These are phyloP conservation scores for Amitus sp. DNA, from an alignment of 2,888 invertebrate species.

Conservation along the genomic window DNA sequence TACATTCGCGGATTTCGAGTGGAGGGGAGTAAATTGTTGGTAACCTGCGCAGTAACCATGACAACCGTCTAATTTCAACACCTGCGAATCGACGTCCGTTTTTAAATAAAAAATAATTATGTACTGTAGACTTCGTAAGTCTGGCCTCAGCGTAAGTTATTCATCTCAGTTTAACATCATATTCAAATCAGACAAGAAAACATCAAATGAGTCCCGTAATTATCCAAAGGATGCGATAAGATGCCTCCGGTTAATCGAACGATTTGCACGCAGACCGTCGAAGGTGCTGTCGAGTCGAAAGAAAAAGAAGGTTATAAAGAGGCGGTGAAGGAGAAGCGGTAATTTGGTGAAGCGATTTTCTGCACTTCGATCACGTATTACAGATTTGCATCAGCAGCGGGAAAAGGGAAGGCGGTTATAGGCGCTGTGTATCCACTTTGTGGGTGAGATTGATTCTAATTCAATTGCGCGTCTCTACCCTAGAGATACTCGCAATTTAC, in stretches of 20 bases:
- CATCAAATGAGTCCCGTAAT: background rate
- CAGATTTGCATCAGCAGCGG: slow-evolving; percentile 4
- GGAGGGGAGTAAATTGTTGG: no score
- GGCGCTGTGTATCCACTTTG: background rate
- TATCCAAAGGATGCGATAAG: background rate
- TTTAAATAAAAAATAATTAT: no score
- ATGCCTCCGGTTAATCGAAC: background rate
- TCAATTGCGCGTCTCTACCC: background rate
- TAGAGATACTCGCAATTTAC: no score
- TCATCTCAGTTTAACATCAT: background rate
- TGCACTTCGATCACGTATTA: slow-evolving; percentile 2
- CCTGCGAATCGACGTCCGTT: no score
- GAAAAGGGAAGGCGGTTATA: background rate
- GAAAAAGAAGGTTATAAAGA: background rate
- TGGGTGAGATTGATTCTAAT: slow-evolving; percentile 3
- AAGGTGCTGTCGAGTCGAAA: background rate
- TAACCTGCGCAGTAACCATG: no score
- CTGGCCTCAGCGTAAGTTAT: background rate
- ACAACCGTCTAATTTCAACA: no score
- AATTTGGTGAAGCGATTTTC: slow-evolving; percentile 6
- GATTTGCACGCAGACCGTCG: slow-evolving; percentile 1
- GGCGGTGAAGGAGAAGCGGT: slow-evolving; percentile 2
- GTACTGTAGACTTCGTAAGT: background rate
- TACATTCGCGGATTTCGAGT: no score
- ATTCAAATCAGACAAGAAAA: background rate